A percentile compares a stretch with the other conserved stretches of the same genome.
Conservation (phyloP, 2,113 vertebrate species). For the Lates calcarifer region DNA sequence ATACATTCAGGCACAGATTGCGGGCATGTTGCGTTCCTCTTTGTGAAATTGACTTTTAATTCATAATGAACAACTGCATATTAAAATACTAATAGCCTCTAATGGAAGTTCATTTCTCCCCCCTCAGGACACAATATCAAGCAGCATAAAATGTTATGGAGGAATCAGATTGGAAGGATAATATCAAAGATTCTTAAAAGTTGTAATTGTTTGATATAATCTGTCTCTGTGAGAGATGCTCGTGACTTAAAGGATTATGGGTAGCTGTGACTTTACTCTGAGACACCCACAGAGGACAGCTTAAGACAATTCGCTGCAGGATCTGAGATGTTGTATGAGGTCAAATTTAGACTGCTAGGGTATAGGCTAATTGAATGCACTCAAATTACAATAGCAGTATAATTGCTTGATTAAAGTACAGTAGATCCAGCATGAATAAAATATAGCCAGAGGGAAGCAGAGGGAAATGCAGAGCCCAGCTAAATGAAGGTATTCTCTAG, state of each 20-base stretch:
- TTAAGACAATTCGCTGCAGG: constrained; percentile 20
- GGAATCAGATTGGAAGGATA: constrained; percentile 32
- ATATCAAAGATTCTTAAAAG: constrained; percentile 35
- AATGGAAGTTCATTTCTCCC: constrained; percentile 67
- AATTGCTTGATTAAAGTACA: constrained; percentile 48
- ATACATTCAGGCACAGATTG: constrained; percentile 46
- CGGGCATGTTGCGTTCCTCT: constrained; percentile 50
- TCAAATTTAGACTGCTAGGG: constrained; percentile 13
- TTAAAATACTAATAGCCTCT: constrained; percentile 69
- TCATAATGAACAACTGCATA: constrained; percentile 63
- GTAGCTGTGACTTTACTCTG: constrained; percentile 14
- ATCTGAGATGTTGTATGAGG: constrained; percentile 29
- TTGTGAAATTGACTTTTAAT: constrained; percentile 75
- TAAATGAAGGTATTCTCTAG: neutral
- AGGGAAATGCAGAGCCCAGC: constrained; percentile 5
- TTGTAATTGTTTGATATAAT: constrained; percentile 55
- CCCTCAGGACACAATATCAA: constrained; percentile 36
- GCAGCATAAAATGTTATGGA: constrained; percentile 30
- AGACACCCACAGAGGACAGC: constrained; percentile 27
- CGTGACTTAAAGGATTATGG: constrained; percentile 34
- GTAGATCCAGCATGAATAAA: constrained; percentile 39
- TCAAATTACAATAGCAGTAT: constrained; percentile 25
- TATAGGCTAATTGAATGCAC: constrained; percentile 42
- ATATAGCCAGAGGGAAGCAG: neutral
- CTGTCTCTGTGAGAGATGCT: constrained; percentile 1